These are phyloP conservation scores for Siniperca chuatsi DNA, from an alignment of 2,113 vertebrate genomes.

Conservation along the genomic window DNA sequence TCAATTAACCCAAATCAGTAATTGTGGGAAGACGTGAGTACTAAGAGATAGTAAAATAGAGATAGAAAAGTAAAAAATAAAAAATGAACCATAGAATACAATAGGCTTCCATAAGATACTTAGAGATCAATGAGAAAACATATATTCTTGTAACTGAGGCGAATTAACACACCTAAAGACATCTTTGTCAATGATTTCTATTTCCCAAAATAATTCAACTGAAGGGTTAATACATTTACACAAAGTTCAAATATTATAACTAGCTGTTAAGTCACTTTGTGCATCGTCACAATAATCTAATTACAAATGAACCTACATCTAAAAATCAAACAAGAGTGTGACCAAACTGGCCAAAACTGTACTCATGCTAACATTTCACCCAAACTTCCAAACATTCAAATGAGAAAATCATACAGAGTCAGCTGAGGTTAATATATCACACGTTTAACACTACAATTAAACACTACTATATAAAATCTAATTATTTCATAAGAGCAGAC, in stretches of 20 bases:
- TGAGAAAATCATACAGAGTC: not conserved
- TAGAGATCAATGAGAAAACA: too few species aligned
- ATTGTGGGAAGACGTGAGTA: not conserved
- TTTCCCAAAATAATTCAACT: not conserved
- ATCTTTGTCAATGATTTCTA: not conserved
- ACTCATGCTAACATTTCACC: not conserved
- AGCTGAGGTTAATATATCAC: conserved; percentile 2
- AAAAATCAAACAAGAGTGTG: not conserved
- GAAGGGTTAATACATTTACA: too few species aligned
- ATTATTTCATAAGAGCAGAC: conserved; percentile 62
- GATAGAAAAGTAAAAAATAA: not conserved
- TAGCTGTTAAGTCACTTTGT: not conserved
- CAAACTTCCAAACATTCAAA: not conserved
- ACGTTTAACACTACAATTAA: conserved; percentile 30
- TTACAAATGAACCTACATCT: not conserved
- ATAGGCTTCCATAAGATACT: too few species aligned
- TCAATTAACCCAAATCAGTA: too few species aligned
- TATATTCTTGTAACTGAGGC: not conserved
- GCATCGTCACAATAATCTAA: not conserved
- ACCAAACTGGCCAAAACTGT: not conserved
- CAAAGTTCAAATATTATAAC: not conserved
- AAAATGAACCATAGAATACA: not conserved
- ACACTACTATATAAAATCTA: conserved; percentile 48
- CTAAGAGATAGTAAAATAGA: not conserved
- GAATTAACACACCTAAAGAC: not conserved